Conservation (phyloP, 2,888 invertebrate genomes). For the Bembecia ichneumoniformis region DNA sequence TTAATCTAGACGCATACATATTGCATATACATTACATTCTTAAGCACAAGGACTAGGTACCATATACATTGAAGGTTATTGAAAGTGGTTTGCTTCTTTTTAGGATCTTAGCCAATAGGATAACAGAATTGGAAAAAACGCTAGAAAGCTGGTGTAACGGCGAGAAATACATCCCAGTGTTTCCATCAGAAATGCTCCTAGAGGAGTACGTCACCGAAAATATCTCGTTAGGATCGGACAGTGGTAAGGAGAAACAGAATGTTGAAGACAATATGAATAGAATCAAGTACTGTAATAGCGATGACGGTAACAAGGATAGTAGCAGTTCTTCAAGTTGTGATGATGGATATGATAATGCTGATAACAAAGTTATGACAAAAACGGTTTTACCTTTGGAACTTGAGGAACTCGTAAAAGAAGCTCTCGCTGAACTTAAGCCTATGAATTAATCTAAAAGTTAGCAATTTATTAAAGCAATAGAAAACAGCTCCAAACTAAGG, state of each 20-base stretch:
- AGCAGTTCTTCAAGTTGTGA: conserved; percentile 21
- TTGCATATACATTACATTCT: too few species aligned
- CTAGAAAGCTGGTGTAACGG: conserved; percentile 75
- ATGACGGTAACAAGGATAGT: conserved; percentile 39
- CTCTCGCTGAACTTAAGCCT: conserved; percentile 79
- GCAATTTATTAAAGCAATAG: too few species aligned
- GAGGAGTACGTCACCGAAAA: conserved; percentile 65
- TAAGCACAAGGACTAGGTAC: too few species aligned
- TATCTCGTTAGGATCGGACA: conserved; percentile 37
- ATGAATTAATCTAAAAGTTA: not conserved
- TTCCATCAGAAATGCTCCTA: conserved; percentile 77
- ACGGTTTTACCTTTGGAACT: conserved; percentile 73
- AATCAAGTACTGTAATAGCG: conserved; percentile 40
- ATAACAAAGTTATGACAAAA: conserved; percentile 37
- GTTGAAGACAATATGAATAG: conserved; percentile 26
- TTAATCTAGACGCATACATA: too few species aligned
- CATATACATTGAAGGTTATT: not conserved
- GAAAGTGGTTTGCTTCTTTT: conserved; percentile 14
- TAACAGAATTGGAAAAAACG: conserved; percentile 85
- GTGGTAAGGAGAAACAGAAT: conserved; percentile 30
- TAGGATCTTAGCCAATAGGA: conserved; percentile 85
- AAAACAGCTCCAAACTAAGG: too few species aligned
- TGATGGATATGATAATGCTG: conserved; percentile 18
- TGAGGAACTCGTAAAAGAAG: conserved; percentile 73
- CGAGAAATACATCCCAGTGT: conserved; percentile 62